These are phyloP conservation scores for Melanchra persicariae DNA, from an alignment of 2,888 invertebrate genomes.

Conservation along the genomic window DNA sequence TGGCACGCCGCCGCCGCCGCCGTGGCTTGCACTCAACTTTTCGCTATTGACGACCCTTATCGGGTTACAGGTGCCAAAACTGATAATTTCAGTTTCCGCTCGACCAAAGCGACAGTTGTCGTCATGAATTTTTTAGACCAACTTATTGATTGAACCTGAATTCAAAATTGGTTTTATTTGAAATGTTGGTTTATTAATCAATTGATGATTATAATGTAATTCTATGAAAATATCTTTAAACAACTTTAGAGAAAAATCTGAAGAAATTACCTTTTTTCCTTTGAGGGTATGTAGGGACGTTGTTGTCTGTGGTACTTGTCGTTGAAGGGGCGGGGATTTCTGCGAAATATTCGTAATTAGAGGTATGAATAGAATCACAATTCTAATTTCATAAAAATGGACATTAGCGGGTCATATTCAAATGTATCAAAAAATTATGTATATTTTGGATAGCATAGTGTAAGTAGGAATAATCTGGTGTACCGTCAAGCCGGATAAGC, in stretches of 20 bases:
- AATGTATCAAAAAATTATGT: constrained; percentile 51
- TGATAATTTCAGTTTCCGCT: constrained; percentile 65
- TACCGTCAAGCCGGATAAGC: constrained; percentile 97
- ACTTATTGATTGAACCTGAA: constrained; percentile 67
- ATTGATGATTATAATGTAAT: neutral
- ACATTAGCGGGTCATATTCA: neutral
- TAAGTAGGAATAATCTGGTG: constrained; percentile 75
- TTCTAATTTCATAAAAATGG: neutral
- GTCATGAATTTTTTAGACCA: constrained; percentile 78
- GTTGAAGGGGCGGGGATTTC: constrained; percentile 97
- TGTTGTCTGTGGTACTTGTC: constrained; percentile 90
- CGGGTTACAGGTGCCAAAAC: constrained; percentile 79
- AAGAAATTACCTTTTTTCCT: constrained; percentile 91
- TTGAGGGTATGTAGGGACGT: constrained; percentile 90
- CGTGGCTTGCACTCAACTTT: constrained; percentile 76
- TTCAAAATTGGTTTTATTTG: constrained; percentile 74
- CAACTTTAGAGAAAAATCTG: constrained; percentile 21
- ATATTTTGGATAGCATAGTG: constrained; percentile 59
- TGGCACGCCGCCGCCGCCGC: no score
- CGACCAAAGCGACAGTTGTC: constrained; percentile 73
- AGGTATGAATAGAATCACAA: neutral
- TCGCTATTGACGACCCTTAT: constrained; percentile 71
- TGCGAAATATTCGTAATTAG: constrained; percentile 79
- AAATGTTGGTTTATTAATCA: constrained; percentile 65
- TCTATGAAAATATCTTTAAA: constrained; percentile 18